Percentiles rank a stretch among this genome's conserved stretches.
phyloP scores from a whole-genome alignment of 2,113 vertebrate genomes.

The Leuciscus idus region DNA sequence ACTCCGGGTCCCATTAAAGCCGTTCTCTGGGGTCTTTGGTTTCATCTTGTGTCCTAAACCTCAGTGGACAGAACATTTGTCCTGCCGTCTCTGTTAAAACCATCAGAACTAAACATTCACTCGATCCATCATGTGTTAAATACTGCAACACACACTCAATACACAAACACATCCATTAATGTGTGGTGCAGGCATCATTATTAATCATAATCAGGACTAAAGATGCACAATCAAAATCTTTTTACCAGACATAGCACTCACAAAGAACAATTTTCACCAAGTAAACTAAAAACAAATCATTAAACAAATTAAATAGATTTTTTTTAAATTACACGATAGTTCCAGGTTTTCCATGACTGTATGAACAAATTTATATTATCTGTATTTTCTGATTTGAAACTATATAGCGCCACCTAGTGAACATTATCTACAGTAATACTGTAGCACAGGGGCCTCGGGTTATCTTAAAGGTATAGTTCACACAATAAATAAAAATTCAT shows the following conservation, averaged over 20 bases:
- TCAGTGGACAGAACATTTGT: constrained; percentile 26
- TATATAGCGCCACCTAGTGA: too few relatives aligned
- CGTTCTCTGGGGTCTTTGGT: background rate
- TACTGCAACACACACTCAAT: background rate
- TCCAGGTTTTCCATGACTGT: too few relatives aligned
- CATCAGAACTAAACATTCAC: background rate
- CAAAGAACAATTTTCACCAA: background rate
- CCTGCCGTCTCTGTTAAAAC: background rate
- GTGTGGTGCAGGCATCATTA: background rate
- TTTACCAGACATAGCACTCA: background rate
- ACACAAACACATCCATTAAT: background rate
- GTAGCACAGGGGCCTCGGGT: too few relatives aligned
- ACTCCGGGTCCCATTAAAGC: constrained; percentile 1
- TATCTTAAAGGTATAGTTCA: too few relatives aligned
- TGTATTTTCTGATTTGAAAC: too few relatives aligned
- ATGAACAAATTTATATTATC: too few relatives aligned
- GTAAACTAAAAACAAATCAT: background rate
- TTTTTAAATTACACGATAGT: too few relatives aligned
- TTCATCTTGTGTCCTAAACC: constrained; percentile 17
- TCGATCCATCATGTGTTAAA: background rate
- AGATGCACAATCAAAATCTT: accelerated
- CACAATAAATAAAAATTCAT: too few relatives aligned
- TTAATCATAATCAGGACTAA: background rate
- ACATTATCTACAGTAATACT: too few relatives aligned
- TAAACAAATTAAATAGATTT: background rate